Conservation (phyloP, 2,888 invertebrate genomes). For the Apodemia mormo region DNA sequence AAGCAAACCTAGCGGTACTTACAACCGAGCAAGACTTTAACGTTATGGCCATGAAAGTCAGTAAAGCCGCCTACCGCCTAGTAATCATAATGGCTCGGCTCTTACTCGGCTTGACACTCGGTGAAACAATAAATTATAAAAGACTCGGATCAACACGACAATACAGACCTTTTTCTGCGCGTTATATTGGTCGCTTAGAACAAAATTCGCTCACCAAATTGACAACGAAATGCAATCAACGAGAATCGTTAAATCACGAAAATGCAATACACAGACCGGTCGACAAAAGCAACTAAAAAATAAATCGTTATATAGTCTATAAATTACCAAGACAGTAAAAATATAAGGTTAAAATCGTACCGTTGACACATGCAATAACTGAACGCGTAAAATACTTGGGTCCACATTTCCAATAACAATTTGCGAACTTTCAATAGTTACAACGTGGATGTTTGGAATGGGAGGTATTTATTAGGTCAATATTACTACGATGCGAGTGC, state of each 20-base stretch:
- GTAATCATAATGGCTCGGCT: no score
- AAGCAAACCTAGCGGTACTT: no score
- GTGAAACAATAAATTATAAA: no score
- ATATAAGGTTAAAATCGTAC: slow-evolving; percentile 25
- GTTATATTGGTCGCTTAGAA: no score
- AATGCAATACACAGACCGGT: neutral
- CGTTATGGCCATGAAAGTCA: no score
- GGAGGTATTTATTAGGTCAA: slow-evolving; percentile 75
- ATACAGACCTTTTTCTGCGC: no score
- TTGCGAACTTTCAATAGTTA: slow-evolving; percentile 59
- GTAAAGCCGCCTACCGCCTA: no score
- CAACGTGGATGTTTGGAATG: slow-evolving; percentile 56
- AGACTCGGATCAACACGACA: no score
- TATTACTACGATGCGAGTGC: slow-evolving; percentile 61
- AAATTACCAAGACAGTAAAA: neutral
- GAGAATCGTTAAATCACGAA: neutral
- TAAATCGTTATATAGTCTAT: neutral
- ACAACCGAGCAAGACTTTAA: no score
- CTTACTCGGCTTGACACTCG: no score
- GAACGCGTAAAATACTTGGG: slow-evolving; percentile 55
- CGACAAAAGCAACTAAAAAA: no score
- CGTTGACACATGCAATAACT: slow-evolving; percentile 42
- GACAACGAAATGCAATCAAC: neutral
- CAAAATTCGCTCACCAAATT: no score
- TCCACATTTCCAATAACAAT: slow-evolving; percentile 63